Percentiles rank a stretch among this genome's conserved stretches.
These are phyloP conservation scores for Tanytarsus gracilentus DNA, from an alignment of 2,888 invertebrate species.

Conservation along the genomic window DNA sequence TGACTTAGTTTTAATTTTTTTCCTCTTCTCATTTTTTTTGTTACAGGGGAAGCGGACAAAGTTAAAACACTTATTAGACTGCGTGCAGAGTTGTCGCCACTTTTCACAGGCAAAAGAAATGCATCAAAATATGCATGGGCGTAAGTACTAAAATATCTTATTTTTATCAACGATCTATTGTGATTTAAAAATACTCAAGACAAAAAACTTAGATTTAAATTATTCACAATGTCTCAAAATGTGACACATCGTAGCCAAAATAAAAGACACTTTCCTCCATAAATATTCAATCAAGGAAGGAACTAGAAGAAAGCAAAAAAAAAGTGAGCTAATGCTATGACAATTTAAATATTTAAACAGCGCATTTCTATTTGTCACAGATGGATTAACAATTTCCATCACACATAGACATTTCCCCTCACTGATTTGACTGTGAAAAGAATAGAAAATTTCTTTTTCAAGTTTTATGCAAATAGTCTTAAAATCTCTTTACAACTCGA, in stretches of 20 bases:
- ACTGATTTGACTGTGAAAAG: not conserved
- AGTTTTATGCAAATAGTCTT: conserved; percentile 16
- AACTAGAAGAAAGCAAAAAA: not conserved
- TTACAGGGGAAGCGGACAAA: conserved; percentile 44
- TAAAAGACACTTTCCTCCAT: too few species aligned
- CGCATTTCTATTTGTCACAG: not conserved
- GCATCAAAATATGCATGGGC: conserved; percentile 46
- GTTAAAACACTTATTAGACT: conserved; percentile 44
- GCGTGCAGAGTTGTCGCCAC: conserved; percentile 43
- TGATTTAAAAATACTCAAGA: too few species aligned
- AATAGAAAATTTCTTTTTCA: conserved; percentile 18
- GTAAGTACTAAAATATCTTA: too few species aligned
- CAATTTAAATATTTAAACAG: conserved; percentile 3
- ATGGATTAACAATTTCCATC: not conserved
- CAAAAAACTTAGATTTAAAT: too few species aligned
- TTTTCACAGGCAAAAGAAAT: conserved; percentile 44
- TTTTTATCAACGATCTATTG: too few species aligned
- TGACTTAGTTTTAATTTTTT: not conserved
- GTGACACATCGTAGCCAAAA: too few species aligned
- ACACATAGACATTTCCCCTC: too few species aligned
- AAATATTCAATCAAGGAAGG: too few species aligned
- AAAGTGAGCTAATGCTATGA: not conserved
- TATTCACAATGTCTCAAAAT: too few species aligned
- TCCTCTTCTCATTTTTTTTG: conserved; percentile 26
- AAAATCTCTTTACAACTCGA: not conserved